Conservation (phyloP, 2,113 vertebrate species). For the Melanotaenia duboulayi region DNA sequence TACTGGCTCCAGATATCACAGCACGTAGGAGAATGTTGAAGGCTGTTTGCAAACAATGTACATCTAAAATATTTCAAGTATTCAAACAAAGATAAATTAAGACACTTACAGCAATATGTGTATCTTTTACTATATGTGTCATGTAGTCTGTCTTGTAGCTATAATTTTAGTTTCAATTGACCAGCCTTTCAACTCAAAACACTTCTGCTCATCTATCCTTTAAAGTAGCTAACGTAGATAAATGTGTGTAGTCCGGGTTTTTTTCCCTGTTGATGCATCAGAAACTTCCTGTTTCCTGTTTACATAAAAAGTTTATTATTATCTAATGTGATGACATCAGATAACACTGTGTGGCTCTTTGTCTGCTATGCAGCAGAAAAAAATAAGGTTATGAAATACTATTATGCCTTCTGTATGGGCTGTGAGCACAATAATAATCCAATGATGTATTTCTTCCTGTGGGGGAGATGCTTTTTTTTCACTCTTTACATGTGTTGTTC, state of each 20-base stretch:
- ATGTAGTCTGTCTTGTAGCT: background rate
- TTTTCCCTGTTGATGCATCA: conserved; percentile 54
- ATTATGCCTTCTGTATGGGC: conserved; percentile 34
- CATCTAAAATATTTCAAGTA: too few species aligned
- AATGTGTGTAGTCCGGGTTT: conserved; percentile 37
- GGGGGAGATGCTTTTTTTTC: conserved; percentile 39
- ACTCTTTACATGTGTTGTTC: conserved; percentile 25
- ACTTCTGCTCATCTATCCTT: conserved; percentile 27
- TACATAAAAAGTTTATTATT: conserved; percentile 68
- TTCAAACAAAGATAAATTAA: background rate
- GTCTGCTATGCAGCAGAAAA: conserved; percentile 42
- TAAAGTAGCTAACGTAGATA: conserved; percentile 11
- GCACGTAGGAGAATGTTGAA: background rate
- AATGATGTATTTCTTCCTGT: conserved; percentile 72
- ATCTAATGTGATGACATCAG: conserved; percentile 73
- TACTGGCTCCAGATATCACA: background rate
- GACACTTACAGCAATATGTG: too few species aligned
- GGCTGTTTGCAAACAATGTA: background rate
- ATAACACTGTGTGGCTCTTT: conserved; percentile 41
- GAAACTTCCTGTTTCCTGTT: conserved; percentile 79
- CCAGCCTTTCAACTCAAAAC: background rate
- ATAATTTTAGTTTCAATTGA: background rate
- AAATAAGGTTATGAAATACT: conserved; percentile 62
- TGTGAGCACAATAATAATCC: conserved; percentile 58
- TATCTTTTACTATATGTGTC: too few species aligned